These are phyloP conservation scores for Lasioglossum calceatum DNA, from an alignment of 2,888 invertebrate genomes.

Conservation along the genomic window DNA sequence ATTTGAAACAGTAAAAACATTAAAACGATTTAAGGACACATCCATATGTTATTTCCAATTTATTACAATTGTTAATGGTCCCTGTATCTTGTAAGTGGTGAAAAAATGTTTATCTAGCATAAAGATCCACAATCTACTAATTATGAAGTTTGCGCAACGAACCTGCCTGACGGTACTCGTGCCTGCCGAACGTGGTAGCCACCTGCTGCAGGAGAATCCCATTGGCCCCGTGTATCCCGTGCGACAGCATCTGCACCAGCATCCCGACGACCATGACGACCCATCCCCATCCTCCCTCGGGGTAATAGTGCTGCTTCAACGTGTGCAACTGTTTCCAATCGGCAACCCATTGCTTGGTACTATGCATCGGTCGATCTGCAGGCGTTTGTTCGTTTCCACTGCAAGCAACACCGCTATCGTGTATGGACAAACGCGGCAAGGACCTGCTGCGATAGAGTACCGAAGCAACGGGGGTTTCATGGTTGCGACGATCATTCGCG, in stretches of 20 bases:
- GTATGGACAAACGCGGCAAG: constrained; percentile 88
- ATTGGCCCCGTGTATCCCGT: constrained; percentile 90
- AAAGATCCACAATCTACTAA: not conserved
- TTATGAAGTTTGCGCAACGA: constrained; percentile 56
- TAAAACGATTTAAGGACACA: too few relatives aligned
- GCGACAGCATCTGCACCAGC: constrained; percentile 90
- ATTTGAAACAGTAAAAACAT: too few relatives aligned
- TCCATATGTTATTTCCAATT: too few relatives aligned
- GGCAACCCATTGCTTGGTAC: constrained; percentile 83
- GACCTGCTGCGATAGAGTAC: constrained; percentile 88
- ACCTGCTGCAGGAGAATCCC: constrained; percentile 87
- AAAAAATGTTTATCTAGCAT: not conserved
- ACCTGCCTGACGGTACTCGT: constrained; percentile 89
- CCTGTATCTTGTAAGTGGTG: not conserved
- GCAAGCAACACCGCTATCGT: constrained; percentile 85
- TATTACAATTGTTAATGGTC: too few relatives aligned
- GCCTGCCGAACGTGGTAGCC: constrained; percentile 87
- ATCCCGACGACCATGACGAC: constrained; percentile 90
- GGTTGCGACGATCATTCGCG: constrained; percentile 1
- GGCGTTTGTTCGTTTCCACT: constrained; percentile 84
- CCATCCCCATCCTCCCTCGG: constrained; percentile 96
- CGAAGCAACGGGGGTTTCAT: constrained; percentile 38
- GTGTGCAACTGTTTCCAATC: constrained; percentile 88
- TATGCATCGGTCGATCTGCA: constrained; percentile 85
- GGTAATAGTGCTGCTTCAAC: constrained; percentile 93